Base-by-base conservation (phyloP, 2,888 invertebrate genomes). In the Apodemia duryi region DNA sequence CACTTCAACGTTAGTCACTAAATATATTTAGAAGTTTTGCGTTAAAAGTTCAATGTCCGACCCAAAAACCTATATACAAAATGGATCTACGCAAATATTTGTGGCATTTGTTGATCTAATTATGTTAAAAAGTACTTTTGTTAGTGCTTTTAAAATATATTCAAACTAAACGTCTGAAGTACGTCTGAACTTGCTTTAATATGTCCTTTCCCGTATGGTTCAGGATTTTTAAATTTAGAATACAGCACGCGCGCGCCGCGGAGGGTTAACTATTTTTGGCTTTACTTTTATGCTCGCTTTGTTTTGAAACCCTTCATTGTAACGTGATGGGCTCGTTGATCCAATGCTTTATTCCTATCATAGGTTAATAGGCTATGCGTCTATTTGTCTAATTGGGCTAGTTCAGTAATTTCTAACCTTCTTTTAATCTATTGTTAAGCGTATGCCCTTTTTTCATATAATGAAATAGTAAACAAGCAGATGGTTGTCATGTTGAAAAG, bases 1-100 rank as follows among this genome's bases (percentile, higher is more conserved):
- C 78, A 81, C 79, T 79, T 74, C 82, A 82, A 74, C 85, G 77
- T 89, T 89, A 88, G 83, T 90, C 88, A 90, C 77, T 80, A 78
- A 80, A 84, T 90, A 89, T 88, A 84, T 91, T 86, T 91, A 91
- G 89, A 83, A 69, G 73, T 78, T 81, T 81, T 75, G 78, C 80
- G 77, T 72, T 70, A 73, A 72, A 66, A 73, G 74, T 73, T 72
- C 75, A 72, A 46, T 71, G 73, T 73, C 72, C 71, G 64, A 68
- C 69, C 66, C 65, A 65, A 68, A 63, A 69, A 70, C 65, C 69
- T 62, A 70, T 46, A 66, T 67, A 61, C 61, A 11, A 54, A 54
- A 63, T 61, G 10, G 51, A 13, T 49, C 28, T 51, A 41, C 52
- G 29, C 63, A 65, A 63, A 28, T 6, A 29, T 21, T 29, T 54